These are phyloP conservation scores for Pyrgus malvae DNA, from an alignment of 2,888 invertebrate genomes.

Conservation along the genomic window DNA sequence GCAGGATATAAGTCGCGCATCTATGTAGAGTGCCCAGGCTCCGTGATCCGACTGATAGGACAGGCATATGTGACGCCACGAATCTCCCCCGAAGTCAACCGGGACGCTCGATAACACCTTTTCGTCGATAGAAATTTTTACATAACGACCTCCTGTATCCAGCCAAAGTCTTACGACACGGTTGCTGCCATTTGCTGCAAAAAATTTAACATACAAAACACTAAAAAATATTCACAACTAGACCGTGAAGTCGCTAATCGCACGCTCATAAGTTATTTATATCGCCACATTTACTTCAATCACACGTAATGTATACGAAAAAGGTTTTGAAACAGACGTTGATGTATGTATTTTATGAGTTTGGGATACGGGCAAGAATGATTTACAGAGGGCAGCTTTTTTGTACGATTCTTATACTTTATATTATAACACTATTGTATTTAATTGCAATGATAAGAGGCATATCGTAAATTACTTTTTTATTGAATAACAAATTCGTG, in stretches of 20 bases:
- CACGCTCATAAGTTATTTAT: slow-evolving; percentile 43
- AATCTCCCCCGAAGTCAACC: slow-evolving; percentile 63
- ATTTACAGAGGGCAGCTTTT: no score
- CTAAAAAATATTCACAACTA: slow-evolving; percentile 35
- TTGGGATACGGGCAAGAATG: no score
- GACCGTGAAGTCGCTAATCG: slow-evolving; percentile 40
- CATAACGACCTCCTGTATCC: slow-evolving; percentile 75
- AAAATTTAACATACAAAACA: slow-evolving; percentile 27
- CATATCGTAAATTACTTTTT: no score
- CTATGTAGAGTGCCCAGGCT: slow-evolving; percentile 83
- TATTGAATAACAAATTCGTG: not conserved
- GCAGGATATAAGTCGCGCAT: slow-evolving; percentile 77
- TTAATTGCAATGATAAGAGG: no score
- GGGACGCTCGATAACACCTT: slow-evolving; percentile 65
- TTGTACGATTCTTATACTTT: no score
- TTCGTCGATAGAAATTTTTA: slow-evolving; percentile 80
- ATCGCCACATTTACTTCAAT: slow-evolving; percentile 39
- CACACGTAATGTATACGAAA: slow-evolving; percentile 33
- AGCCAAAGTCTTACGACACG: slow-evolving; percentile 83
- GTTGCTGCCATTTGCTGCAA: slow-evolving; percentile 77
- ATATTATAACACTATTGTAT: no score
- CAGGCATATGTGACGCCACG: slow-evolving; percentile 85
- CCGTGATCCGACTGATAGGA: slow-evolving; percentile 84
- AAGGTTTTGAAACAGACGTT: slow-evolving; percentile 23
- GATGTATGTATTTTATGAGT: not conserved